These are phyloP conservation scores for Thereva unica DNA, from an alignment of 2,888 invertebrate species.

Conservation along the genomic window DNA sequence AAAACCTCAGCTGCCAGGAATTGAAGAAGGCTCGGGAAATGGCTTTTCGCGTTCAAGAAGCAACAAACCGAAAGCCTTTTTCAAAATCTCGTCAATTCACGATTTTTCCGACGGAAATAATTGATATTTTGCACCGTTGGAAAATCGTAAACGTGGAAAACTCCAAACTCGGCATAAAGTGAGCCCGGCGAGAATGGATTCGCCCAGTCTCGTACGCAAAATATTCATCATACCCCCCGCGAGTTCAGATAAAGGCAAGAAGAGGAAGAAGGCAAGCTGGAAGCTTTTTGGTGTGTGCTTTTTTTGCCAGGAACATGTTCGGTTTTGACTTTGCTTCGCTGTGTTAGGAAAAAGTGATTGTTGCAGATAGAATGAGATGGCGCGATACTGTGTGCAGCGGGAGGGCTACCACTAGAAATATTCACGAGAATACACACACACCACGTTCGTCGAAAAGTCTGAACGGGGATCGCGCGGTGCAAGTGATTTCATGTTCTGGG, in stretches of 20 bases:
- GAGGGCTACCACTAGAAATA: no score
- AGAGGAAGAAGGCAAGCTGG: slow-evolving; percentile 28
- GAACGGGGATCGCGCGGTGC: not conserved
- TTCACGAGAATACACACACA: no score
- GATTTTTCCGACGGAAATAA: no score
- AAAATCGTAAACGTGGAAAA: slow-evolving; percentile 3
- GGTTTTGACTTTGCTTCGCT: slow-evolving; percentile 9
- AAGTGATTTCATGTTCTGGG: slow-evolving; percentile 32
- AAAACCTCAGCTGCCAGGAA: not conserved
- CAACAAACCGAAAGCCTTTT: no score
- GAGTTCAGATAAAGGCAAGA: slow-evolving; percentile 17
- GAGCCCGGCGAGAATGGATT: slow-evolving; percentile 37
- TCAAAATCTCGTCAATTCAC: no score
- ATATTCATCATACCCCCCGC: slow-evolving; percentile 15
- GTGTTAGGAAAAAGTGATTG: no score
- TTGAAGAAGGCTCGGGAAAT: no score
- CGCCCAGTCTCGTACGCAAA: slow-evolving; percentile 41
- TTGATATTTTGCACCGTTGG: not conserved
- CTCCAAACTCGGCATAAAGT: slow-evolving; percentile 24
- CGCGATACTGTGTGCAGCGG: no score
- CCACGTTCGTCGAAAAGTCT: no score
- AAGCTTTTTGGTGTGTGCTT: slow-evolving; percentile 28
- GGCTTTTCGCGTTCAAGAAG: no score
- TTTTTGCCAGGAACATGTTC: slow-evolving; percentile 19
- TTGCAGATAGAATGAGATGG: no score